Conservation (phyloP, 2,888 invertebrate genomes). For the Drosophila infuscata region DNA sequence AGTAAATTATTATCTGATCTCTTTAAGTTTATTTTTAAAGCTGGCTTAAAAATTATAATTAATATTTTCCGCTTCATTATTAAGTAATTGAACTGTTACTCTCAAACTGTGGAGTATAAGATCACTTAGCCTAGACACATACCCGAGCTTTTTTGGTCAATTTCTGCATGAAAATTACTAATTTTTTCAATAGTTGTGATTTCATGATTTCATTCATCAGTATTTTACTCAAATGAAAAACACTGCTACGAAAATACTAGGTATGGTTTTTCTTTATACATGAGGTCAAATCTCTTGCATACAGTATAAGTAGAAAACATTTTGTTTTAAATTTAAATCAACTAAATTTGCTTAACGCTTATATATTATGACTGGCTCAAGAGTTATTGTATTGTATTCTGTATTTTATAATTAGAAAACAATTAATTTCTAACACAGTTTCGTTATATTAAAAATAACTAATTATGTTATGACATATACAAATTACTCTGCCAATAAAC, state of each 20-base stretch:
- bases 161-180: not conserved
- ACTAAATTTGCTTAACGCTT: not conserved
- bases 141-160: not conserved
- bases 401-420: no score
- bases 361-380: no score
- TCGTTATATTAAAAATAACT: not conserved
- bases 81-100: not conserved
- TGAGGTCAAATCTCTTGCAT: no score
- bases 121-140: conserved; percentile 10
- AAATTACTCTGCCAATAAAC: not conserved
- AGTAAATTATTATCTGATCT: not conserved
- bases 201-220: not conserved
- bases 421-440: not conserved
- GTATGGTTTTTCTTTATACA: no score
- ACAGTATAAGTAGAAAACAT: no score
- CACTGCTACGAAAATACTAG: no score
- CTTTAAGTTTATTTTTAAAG: not conserved
- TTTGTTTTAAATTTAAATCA: not conserved
- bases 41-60: not conserved
- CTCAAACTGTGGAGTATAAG: conserved; percentile 4
- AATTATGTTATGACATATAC: not conserved
- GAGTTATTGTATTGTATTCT: no score
- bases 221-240: no score
- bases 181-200: not conserved
- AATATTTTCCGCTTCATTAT: no score